Evolutionary conservation across 2,113 vertebrate genomes (phyloP), one percentile per base, ranked within the genome.

Genomic region (Okapia johnstoni): DNA sequence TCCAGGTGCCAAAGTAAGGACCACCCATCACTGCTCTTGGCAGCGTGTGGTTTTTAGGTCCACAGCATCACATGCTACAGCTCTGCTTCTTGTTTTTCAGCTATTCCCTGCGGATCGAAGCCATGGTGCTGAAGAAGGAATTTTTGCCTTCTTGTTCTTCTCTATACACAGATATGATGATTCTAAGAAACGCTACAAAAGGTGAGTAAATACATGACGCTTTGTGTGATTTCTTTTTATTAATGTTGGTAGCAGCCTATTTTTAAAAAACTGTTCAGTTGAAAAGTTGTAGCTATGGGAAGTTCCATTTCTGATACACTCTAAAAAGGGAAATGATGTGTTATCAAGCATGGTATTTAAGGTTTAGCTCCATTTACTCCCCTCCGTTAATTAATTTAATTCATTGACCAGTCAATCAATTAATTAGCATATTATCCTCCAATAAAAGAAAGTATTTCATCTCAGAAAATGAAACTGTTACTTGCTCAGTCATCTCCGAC

Each of bases 1-100:
- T 99, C 98, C 99, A 99, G 98, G 99, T 99, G 98, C 99, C 99
- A 98, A 99, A 99, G 99, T 99, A 98, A 99, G 99, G 91, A 93
- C 94, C 93, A 26, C 85, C 81, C 54, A 95, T 96, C 54, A 19
- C 87, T 96, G 60, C 97, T 95, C 92, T 96, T 57, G 93, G 88
- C 48, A 54, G 8, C 3, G 57, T 55, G 87, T 97, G 52, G 87
- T 25, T 93, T 88, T 60, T 92, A 36, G 5, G 79, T 19, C 96
- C 77, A 83, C 52, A 87, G 57, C 96, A 57, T 23, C 76, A 48
- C 61, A 23, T 83, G 90, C 95, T 97, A 97, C 97, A 96, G 70
- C 11, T 92, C 96, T 92, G 33, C 66, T 97, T 98, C 98, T 95
- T 98, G 50, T 98, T 93, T 98, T 98, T 15, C 96, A 99, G 99